Evolutionary conservation across 2,797 vertebrate genomes (phyloP).

Genomic region (Triplophysa yarkandensis): DNA sequence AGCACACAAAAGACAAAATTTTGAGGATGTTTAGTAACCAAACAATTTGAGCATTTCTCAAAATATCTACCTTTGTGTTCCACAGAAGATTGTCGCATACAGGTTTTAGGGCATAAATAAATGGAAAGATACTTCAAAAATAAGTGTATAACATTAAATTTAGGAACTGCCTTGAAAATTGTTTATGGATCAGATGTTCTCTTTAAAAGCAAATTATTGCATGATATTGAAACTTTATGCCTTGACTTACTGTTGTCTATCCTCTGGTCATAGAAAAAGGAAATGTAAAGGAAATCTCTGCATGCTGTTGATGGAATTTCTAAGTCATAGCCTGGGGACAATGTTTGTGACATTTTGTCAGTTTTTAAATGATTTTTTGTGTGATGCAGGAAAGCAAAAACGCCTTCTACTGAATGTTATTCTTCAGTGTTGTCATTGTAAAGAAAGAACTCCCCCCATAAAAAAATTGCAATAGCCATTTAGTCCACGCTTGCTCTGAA

Average conservation of each 20-base stretch:
- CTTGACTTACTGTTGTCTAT: conserved; percentile 25
- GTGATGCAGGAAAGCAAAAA: conserved; percentile 39
- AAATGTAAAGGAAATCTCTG: conserved; percentile 49
- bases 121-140: no score
- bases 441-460: conserved; percentile 16
- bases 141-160: neutral
- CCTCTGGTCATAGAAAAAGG: conserved; percentile 42
- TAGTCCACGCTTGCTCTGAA: conserved; percentile 12
- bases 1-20: no score
- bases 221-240: conserved; percentile 5
- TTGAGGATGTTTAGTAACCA: no score
- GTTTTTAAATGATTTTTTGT: conserved; percentile 50
- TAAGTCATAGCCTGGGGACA: conserved; percentile 46
- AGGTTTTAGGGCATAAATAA: no score
- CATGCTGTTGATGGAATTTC: conserved; percentile 43
- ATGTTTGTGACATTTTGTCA: conserved; percentile 53
- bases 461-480: conserved; percentile 20
- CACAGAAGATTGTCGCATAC: no score
- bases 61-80: no score
- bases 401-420: conserved; percentile 19
- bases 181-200: neutral
- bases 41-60: no score
- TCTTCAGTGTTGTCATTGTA: conserved; percentile 38
- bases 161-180: neutral
- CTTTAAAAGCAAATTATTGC: conserved; percentile 24